These are phyloP conservation scores for Sinonovacula constricta DNA, from an alignment of 1,140 invertebrate genomes.

Conservation along the genomic window DNA sequence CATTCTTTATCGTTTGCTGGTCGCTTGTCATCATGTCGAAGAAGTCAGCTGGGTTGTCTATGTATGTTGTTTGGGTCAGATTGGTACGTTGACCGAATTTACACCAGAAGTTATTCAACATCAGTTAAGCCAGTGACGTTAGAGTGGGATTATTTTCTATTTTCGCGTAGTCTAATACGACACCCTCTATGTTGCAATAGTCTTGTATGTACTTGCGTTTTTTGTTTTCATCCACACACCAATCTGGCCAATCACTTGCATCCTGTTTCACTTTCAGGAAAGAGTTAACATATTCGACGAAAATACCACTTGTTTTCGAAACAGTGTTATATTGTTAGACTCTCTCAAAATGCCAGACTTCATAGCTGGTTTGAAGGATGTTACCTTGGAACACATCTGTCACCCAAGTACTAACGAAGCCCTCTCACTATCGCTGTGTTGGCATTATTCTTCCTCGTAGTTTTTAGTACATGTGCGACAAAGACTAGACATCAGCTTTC, in stretches of 20 bases:
- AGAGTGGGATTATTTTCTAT: background rate
- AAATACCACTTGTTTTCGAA: background rate
- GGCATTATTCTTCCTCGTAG: background rate
- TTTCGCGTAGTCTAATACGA: background rate
- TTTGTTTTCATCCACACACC: background rate
- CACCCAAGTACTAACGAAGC: background rate
- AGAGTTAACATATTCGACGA: background rate
- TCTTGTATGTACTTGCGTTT: background rate
- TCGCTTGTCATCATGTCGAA: background rate
- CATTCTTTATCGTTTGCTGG: background rate
- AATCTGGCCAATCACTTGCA: background rate
- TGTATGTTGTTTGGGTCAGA: background rate
- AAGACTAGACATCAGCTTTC: conserved; percentile 1
- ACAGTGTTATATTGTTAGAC: background rate
- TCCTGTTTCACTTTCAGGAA: background rate
- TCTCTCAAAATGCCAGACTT: background rate
- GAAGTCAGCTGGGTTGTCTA: background rate
- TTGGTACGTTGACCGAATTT: conserved; percentile 5
- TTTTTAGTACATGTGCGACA: background rate
- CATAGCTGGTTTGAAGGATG: background rate
- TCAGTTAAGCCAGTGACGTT: background rate
- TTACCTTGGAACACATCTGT: background rate
- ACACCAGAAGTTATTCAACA: background rate
- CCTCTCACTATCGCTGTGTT: background rate
- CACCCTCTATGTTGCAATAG: background rate